These are phyloP conservation scores for Otolemur crassicaudatus DNA, from an alignment of 2,797 vertebrate species.

Conservation along the genomic window DNA sequence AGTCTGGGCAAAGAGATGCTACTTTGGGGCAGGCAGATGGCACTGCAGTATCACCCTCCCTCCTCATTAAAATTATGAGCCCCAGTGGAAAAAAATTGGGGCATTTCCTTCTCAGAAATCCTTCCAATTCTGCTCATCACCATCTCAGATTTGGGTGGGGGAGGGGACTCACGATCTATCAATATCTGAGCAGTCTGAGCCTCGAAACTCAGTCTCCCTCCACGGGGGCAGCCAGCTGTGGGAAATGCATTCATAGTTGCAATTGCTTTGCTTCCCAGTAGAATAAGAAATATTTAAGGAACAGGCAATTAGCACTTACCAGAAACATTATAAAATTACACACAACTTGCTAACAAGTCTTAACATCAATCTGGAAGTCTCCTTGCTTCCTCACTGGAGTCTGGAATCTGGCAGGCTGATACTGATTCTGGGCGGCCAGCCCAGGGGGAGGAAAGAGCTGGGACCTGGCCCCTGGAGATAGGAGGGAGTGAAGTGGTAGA, in stretches of 20 bases:
- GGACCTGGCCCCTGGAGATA: neutral
- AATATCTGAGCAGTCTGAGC: neutral
- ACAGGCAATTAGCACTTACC: slow-evolving; percentile 86
- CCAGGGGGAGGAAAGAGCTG: neutral
- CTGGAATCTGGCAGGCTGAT: slow-evolving; percentile 59
- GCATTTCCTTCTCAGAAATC: slow-evolving; percentile 25
- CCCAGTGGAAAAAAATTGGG: neutral
- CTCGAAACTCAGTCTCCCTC: slow-evolving; percentile 51
- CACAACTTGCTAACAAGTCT: slow-evolving; percentile 84
- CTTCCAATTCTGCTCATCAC: slow-evolving; percentile 25
- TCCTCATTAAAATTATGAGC: neutral
- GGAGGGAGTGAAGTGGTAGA: neutral
- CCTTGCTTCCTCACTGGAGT: slow-evolving; percentile 69
- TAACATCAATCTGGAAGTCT: slow-evolving; percentile 77
- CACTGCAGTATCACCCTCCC: neutral
- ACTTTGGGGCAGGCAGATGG: neutral
- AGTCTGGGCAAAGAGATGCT: neutral
- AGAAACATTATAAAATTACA: slow-evolving; percentile 84
- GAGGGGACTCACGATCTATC: neutral
- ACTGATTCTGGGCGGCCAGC: neutral
- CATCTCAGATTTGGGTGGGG: neutral
- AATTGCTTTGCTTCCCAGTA: slow-evolving; percentile 78
- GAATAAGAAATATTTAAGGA: slow-evolving; percentile 82
- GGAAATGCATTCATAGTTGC: slow-evolving; percentile 64
- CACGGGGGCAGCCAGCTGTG: slow-evolving; percentile 62